A percentile compares a stretch with the other conserved stretches of the same genome.
Evolutionary conservation across 2,888 invertebrate genomes (phyloP).

Genomic region (Cantharis rufa): DNA sequence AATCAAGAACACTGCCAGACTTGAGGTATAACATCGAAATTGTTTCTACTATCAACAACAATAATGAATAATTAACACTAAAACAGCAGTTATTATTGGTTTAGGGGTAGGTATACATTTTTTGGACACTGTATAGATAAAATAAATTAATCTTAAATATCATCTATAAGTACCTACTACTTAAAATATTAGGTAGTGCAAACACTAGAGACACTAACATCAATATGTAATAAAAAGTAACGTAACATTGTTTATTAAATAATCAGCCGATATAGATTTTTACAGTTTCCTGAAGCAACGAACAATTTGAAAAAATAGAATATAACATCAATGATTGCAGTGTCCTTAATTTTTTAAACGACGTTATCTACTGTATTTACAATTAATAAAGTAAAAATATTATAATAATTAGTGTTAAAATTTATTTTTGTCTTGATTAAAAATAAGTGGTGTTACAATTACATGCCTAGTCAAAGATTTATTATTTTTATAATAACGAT

Average conservation of each 20-base stretch:
- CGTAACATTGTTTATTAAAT: background rate
- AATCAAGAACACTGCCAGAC: background rate
- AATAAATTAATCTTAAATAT: constrained; percentile 2
- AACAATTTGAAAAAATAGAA: background rate
- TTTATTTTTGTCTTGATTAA: background rate
- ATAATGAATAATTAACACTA: background rate
- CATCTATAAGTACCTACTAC: constrained; percentile 16
- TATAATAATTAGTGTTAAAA: background rate
- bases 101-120: background rate
- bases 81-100: background rate
- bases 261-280: background rate
- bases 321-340: background rate
- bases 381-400: constrained; percentile 4
- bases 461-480: background rate
- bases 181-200: constrained; percentile 14
- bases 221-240: constrained; percentile 15
- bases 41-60: background rate
- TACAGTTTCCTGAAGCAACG: background rate
- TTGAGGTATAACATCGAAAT: background rate
- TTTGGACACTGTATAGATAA: background rate
- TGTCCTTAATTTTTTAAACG: constrained; percentile 1
- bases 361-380: constrained; percentile 7
- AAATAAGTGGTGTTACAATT: constrained; percentile 2
- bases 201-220: constrained; percentile 16
- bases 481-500: background rate